These are phyloP conservation scores for Chondrosia reniformis DNA, from an alignment of 37 sponge, comb jelly and placozoan species.

Conservation along the genomic window DNA sequence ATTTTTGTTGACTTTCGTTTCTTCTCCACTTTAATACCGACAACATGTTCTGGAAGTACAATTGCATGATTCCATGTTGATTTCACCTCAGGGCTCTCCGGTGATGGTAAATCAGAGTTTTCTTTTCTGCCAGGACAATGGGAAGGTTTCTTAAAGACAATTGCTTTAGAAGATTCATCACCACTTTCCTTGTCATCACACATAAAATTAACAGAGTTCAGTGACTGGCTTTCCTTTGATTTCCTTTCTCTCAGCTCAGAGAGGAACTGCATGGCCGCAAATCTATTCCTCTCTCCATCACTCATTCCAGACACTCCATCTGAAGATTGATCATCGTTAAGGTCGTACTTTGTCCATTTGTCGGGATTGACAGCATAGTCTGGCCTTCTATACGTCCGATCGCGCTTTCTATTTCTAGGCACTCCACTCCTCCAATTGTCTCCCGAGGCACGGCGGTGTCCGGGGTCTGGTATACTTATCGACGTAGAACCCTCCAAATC, in stretches of 20 bases:
- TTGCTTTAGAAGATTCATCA: not conserved
- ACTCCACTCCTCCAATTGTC: not conserved
- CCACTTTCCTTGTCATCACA: not conserved
- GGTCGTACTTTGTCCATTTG: slow-evolving; percentile 61
- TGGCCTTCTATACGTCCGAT: not conserved
- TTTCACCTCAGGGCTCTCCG: not conserved
- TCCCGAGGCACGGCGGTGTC: too few relatives aligned
- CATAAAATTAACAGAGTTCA: too few relatives aligned
- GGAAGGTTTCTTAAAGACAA: not conserved
- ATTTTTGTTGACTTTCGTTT: not conserved
- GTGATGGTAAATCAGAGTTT: not conserved
- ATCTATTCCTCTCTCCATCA: slow-evolving; percentile 44
- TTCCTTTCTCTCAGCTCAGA: slow-evolving; percentile 30
- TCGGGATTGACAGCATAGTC: not conserved
- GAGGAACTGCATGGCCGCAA: slow-evolving; percentile 49
- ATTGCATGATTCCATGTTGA: slow-evolving; percentile 11
- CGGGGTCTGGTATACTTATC: too few relatives aligned
- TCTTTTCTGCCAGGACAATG: too few relatives aligned
- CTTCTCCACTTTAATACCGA: not conserved
- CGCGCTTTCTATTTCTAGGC: not conserved
- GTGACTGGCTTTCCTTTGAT: too few relatives aligned
- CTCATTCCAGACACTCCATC: slow-evolving; percentile 16
- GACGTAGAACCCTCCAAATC: too few relatives aligned
- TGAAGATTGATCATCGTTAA: slow-evolving; percentile 38
- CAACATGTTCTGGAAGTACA: slow-evolving; percentile 4